These are phyloP conservation scores for Andrena fulva DNA, from an alignment of 2,888 invertebrate genomes.

Conservation along the genomic window DNA sequence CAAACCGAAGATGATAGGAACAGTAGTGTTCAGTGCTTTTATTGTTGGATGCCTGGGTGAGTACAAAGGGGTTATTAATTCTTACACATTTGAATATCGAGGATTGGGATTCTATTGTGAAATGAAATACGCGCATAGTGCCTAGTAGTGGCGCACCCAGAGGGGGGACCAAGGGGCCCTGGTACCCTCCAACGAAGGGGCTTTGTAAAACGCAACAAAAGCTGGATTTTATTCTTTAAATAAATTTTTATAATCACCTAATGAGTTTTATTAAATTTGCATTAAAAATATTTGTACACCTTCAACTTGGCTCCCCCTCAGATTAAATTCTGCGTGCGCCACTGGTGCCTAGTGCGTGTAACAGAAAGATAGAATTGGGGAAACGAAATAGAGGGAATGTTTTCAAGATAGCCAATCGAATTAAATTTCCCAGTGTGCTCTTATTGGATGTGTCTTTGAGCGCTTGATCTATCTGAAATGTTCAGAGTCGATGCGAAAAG, in stretches of 20 bases:
- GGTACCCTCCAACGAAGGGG: too few relatives aligned
- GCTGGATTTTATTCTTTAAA: too few relatives aligned
- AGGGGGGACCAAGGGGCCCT: too few relatives aligned
- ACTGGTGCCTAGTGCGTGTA: background rate
- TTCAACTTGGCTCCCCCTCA: too few relatives aligned
- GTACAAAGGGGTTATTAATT: background rate
- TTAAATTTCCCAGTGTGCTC: background rate
- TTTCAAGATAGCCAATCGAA: background rate
- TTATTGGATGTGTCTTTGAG: background rate
- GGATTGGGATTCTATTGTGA: background rate
- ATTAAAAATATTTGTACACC: too few relatives aligned
- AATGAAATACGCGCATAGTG: background rate
- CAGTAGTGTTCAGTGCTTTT: conserved; percentile 4
- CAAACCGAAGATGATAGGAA: conserved; percentile 49
- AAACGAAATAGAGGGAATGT: background rate
- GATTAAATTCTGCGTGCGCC: too few relatives aligned
- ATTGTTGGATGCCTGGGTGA: conserved; percentile 48
- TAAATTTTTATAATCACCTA: too few relatives aligned
- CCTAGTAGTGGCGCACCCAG: too few relatives aligned
- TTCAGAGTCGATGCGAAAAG: background rate
- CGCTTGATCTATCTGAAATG: background rate
- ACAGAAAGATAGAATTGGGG: background rate
- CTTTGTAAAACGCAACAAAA: too few relatives aligned
- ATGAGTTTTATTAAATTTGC: too few relatives aligned
- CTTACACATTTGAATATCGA: background rate